phyloP scores from a whole-genome alignment of 2,888 invertebrate genomes.

The Alviniconcha strummeri region DNA sequence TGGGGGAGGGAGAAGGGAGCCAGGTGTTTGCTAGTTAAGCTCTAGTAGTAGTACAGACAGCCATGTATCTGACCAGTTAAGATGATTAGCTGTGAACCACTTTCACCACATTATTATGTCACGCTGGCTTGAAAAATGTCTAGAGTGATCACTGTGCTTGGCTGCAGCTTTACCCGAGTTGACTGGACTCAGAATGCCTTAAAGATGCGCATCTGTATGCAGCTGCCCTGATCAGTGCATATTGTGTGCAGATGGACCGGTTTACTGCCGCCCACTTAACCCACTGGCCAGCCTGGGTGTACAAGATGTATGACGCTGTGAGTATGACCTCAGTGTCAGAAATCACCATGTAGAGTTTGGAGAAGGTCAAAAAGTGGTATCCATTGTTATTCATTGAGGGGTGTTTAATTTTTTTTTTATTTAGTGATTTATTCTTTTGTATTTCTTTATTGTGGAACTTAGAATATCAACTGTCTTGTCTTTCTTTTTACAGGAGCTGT shows the following conservation, averaged over 20 bases:
- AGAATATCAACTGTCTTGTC: not conserved
- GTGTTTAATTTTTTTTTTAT: not conserved
- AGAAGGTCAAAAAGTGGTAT: not conserved
- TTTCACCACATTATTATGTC: too few species aligned
- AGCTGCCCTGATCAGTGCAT: too few species aligned
- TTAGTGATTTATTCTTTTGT: not conserved
- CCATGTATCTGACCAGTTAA: too few species aligned
- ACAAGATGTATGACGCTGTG: slow-evolving; percentile 79
- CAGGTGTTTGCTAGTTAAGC: too few species aligned
- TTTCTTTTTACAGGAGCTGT: slow-evolving; percentile 51
- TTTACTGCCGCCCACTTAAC: slow-evolving; percentile 76
- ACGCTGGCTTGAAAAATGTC: too few species aligned
- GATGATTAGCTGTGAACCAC: too few species aligned
- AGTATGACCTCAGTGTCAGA: slow-evolving; percentile 45
- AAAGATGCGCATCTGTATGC: too few species aligned
- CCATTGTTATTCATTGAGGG: not conserved
- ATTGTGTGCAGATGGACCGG: slow-evolving; percentile 58
- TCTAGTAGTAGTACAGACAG: too few species aligned
- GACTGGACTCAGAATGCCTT: too few species aligned
- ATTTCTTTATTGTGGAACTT: not conserved
- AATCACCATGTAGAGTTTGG: not conserved
- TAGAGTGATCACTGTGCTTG: too few species aligned
- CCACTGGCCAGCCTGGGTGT: slow-evolving; percentile 82
- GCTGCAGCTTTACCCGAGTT: too few species aligned
- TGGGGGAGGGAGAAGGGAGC: too few species aligned